Conservation (phyloP, 2,797 vertebrate species). For the Chelon auratus region DNA sequence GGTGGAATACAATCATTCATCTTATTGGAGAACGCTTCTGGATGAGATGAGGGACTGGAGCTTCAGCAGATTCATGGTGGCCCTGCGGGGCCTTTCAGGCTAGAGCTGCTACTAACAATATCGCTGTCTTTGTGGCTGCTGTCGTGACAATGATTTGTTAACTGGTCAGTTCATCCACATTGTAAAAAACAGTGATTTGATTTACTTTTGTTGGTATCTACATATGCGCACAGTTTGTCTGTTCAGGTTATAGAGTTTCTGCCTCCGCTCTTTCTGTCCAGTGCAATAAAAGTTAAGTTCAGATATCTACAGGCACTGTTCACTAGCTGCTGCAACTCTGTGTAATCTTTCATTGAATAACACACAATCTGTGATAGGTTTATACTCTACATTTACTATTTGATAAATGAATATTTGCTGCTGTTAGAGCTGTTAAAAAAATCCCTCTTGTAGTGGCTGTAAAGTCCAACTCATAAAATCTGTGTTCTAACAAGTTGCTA, state of each 20-base stretch:
- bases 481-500: no score
- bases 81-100: constrained; percentile 24
- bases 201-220: neutral
- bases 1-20: constrained; percentile 59
- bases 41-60: constrained; percentile 35
- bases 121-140: constrained; percentile 7
- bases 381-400: no score
- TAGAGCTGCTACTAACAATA: constrained; percentile 28
- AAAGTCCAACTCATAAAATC: no score
- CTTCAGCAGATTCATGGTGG: constrained; percentile 26
- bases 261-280: neutral
- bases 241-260: neutral
- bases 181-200: neutral
- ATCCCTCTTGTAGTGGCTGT: no score
- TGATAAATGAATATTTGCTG: no score
- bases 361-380: neutral
- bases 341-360: neutral
- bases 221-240: constrained; percentile 4
- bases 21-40: constrained; percentile 49
- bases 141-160: constrained; percentile 7
- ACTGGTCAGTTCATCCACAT: constrained; percentile 8
- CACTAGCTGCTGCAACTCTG: neutral
- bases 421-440: no score
- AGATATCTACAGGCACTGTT: neutral
- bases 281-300: neutral